Evolutionary conservation across 2,113 vertebrate genomes (phyloP), one percentile per base, ranked within the genome.

Genomic region (Melierax canorus): DNA sequence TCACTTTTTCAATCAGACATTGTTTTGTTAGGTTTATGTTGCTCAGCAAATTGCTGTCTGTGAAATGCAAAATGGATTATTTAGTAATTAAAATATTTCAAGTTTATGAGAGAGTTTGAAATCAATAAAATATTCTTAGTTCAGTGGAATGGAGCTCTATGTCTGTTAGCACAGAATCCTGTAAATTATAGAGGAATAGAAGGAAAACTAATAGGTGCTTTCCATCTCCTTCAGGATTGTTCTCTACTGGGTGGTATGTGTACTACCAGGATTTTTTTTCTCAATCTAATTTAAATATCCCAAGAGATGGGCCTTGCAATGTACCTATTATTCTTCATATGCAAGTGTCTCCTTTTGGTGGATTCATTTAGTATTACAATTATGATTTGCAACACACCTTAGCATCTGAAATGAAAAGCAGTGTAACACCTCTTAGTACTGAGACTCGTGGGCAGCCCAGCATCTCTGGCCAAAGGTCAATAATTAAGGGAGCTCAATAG

Each of bases 51-150:
- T 51, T 85, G 79, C 58, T 69, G 38, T 53, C 73, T 66, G 73
- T 69, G 83, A 95, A 94, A 86, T 85, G 73, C 87, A 91, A 87
- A 95, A 88, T 94, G 83, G 75, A 89, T 94, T 96, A 81, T 77
- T 94, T 53, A 78, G 32, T 91, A 92, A 95, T 95, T 96, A 94
- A 96, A 95, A 55, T 96, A 91, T 88, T 92, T 94, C 94, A 96
- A 43, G 46, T 95, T 97, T 92, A 87, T 92, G 94, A 90, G 62
- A 60, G 76, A 80, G 24, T n/a, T 90, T 71, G 77, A 80, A 88
- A 91, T 90, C 46, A 79, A 87, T 91, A 94, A 67, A 92, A 94
- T 90, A 83, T 62, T 73, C 45, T 84, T 79, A 73, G 77, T 94
- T 94, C 71, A 82, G 71, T 11, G 5, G 43, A 89, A 81, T 94